Percentiles rank a stretch among this genome's conserved stretches.
These are phyloP conservation scores for Hystrix cristata DNA, from an alignment of 2,113 vertebrate species.

Conservation along the genomic window DNA sequence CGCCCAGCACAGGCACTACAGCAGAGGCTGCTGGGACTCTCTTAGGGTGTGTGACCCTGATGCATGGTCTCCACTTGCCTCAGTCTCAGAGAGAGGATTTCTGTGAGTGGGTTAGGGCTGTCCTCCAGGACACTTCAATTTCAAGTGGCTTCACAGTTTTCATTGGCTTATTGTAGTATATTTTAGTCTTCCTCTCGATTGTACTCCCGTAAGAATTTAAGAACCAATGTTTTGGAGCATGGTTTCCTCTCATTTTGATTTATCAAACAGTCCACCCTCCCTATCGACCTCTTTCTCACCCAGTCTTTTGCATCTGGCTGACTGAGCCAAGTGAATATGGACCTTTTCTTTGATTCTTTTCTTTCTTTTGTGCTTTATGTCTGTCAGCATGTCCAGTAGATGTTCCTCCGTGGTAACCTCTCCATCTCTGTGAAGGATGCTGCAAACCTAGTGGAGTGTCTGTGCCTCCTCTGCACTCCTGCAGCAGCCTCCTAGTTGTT, in stretches of 20 bases:
- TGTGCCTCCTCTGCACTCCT: background rate
- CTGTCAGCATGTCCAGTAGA: background rate
- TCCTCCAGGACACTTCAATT: background rate
- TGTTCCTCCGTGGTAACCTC: background rate
- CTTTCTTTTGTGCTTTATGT: background rate
- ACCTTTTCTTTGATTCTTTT: background rate
- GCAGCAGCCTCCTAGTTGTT: background rate
- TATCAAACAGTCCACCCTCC: background rate
- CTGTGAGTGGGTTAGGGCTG: background rate
- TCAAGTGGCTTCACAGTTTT: background rate
- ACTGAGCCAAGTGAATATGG: background rate
- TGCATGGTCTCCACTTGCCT: background rate
- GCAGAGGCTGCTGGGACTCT: background rate
- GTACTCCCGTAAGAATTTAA: background rate
- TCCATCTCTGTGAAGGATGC: background rate
- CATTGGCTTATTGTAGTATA: no score
- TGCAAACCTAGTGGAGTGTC: accelerated
- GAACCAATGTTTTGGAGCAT: background rate
- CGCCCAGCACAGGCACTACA: background rate
- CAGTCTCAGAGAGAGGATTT: background rate
- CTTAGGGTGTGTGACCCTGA: background rate
- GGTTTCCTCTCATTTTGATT: background rate
- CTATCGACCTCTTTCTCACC: accelerated
- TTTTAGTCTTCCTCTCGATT: background rate
- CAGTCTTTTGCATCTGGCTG: background rate